These are phyloP conservation scores for Drosophila merina DNA, from an alignment of 2,888 invertebrate species.

Conservation along the genomic window DNA sequence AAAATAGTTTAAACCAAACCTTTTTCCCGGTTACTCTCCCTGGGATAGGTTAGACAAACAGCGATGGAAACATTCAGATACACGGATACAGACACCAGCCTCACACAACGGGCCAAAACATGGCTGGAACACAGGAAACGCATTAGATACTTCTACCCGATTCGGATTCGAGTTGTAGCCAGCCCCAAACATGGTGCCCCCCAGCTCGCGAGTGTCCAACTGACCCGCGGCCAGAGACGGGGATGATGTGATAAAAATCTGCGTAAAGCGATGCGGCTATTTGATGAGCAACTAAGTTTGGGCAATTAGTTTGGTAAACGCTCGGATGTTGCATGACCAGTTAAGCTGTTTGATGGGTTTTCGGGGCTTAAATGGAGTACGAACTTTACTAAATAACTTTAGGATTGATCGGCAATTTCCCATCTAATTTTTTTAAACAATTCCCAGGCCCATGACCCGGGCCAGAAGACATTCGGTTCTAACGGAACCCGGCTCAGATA, in stretches of 20 bases:
- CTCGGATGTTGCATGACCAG: constrained; percentile 35
- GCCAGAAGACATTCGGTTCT: constrained; percentile 19
- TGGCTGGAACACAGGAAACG: constrained; percentile 73
- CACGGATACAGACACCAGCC: constrained; percentile 44
- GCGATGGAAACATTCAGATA: constrained; percentile 66
- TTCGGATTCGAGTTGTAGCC: constrained; percentile 17
- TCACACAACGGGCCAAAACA: constrained; percentile 51
- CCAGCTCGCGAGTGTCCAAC: not conserved
- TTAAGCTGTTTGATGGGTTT: constrained; percentile 1
- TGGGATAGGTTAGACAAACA: constrained; percentile 54
- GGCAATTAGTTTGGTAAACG: constrained; percentile 70
- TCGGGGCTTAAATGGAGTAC: constrained; percentile 37
- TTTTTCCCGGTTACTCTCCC: not conserved
- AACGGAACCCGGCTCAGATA: constrained; percentile 32
- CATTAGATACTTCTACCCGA: constrained; percentile 66
- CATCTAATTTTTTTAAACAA: constrained; percentile 24
- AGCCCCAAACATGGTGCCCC: constrained; percentile 8
- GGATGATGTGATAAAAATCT: constrained; percentile 70
- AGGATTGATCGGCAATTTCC: constrained; percentile 16
- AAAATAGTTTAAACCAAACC: not conserved
- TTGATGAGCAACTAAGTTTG: constrained; percentile 77
- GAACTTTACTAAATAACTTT: not conserved
- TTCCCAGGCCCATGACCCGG: constrained; percentile 36
- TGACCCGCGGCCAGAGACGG: not conserved
- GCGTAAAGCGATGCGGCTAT: constrained; percentile 77